phyloP scores from a whole-genome alignment of 2,888 invertebrate genomes.

The Ophioninae sp. region DNA sequence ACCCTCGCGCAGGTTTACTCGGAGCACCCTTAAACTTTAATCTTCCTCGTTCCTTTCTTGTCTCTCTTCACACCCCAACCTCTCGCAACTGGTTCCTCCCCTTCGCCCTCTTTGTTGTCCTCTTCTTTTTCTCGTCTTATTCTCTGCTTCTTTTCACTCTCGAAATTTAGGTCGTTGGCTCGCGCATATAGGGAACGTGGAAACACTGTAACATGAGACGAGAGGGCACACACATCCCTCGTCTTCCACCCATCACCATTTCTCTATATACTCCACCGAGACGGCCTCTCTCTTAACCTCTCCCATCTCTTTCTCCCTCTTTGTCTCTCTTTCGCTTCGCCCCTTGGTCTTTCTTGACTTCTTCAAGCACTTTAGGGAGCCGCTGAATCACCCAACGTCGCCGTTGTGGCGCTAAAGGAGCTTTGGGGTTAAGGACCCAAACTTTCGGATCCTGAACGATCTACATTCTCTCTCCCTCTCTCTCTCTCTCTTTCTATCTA shows the following conservation, averaged over 20 bases:
- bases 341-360: slow-evolving; percentile 43
- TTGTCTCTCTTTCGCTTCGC: slow-evolving; percentile 21
- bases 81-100: slow-evolving; percentile 36
- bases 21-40: slow-evolving; percentile 63
- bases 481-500: slow-evolving; percentile 5
- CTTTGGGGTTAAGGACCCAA: slow-evolving; percentile 61
- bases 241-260: slow-evolving; percentile 14
- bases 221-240: slow-evolving; percentile 53
- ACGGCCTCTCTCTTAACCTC: slow-evolving; percentile 42
- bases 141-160: slow-evolving; percentile 52
- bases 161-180: slow-evolving; percentile 60
- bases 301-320: slow-evolving; percentile 26
- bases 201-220: slow-evolving; percentile 61
- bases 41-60: slow-evolving; percentile 59
- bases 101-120: slow-evolving; percentile 31
- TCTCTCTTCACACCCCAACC: slow-evolving; percentile 51
- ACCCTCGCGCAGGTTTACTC: slow-evolving; percentile 29
- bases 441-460: slow-evolving; percentile 56
- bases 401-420: slow-evolving; percentile 55
- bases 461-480: slow-evolving; percentile 17
- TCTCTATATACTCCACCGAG: slow-evolving; percentile 45
- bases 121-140: slow-evolving; percentile 23
- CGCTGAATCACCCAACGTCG: slow-evolving; percentile 57
- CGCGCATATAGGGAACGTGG: slow-evolving; percentile 45
- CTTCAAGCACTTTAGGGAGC: slow-evolving; percentile 58